Evolutionary conservation across 2,113 vertebrate genomes (phyloP).

Genomic region (Mastomys natalensis): DNA sequence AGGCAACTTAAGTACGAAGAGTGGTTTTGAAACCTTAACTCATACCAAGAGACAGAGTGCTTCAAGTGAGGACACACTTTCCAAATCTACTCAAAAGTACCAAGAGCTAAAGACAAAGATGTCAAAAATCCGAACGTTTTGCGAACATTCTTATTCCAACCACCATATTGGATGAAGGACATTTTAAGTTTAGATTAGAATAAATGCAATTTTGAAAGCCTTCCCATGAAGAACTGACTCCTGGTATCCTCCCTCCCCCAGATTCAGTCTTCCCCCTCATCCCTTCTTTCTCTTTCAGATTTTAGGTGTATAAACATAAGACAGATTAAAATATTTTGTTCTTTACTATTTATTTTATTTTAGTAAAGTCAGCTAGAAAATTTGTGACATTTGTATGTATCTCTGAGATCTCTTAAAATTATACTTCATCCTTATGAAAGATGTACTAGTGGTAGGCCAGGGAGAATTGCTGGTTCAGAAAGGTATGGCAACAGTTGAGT

Average conservation of each 20-base stretch:
- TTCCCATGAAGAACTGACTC: background rate
- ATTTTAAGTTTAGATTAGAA: background rate
- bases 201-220: background rate
- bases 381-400: background rate
- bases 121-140: background rate
- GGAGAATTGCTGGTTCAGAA: too few relatives aligned
- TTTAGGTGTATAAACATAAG: background rate
- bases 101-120: background rate
- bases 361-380: background rate
- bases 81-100: background rate
- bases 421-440: background rate
- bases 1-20: background rate
- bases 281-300: background rate
- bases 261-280: too few relatives aligned
- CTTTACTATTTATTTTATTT: background rate
- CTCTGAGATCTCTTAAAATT: background rate
- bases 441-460: background rate
- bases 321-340: background rate
- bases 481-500: rapidly evolving
- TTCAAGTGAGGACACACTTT: background rate
- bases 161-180: background rate
- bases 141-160: background rate
- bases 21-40: background rate
- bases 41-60: background rate
- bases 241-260: rapidly evolving